Base-by-base conservation (phyloP, 1,140 invertebrate genomes). In the Schlechtendalia chinensis region DNA sequence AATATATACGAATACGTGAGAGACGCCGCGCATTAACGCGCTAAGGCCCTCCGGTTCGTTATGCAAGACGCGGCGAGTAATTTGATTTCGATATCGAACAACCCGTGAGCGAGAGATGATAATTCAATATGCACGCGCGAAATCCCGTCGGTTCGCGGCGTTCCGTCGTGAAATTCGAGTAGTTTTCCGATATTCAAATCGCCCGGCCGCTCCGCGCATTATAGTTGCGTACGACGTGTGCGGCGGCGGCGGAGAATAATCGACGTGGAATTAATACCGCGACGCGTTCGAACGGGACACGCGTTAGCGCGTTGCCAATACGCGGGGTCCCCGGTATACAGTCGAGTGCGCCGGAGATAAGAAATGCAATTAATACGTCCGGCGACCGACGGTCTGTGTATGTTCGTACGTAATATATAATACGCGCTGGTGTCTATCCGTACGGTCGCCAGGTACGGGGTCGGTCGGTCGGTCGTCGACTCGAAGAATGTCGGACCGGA, bases 81-180 rank as follows among this genome's bases (percentile, higher is more conserved):
- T 72, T 72, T 72, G 69, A 72, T 72, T 72, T 72, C 29, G 69
- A 72, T 72, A 54, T 72, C 53, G 29, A 72, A 72, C n/a, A n/a
- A n/a, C n/a, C 69, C 69, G 69, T 72, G 54, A 72, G 69, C 69
- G 69, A 72, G 69, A 72, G 53, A 72, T 54, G 54, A 72, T 72
- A 72, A 69, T 29, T 32, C 29, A 39, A 39, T 50, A 50, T 16
- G 17, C 65, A 12, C 1, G 19, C 32, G 32, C 5, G n/a, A 6
- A 27, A 50, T 69, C 67, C 67, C 67, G 47, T 69, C 14, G 45
- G 3, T 39, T 22, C 47, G 67, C 50, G 24, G 50, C 22, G 67
- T 53, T 53, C 32, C 8, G 45, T 72, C n/a, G n/a, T 72, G 69
- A 72, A 72, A 72, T 72, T 24, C 69, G 69, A 72, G 69, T 54